Evolutionary conservation across 2,113 vertebrate genomes (phyloP), one percentile per base, ranked within the genome.

Genomic region (Corydoras maculifer): DNA sequence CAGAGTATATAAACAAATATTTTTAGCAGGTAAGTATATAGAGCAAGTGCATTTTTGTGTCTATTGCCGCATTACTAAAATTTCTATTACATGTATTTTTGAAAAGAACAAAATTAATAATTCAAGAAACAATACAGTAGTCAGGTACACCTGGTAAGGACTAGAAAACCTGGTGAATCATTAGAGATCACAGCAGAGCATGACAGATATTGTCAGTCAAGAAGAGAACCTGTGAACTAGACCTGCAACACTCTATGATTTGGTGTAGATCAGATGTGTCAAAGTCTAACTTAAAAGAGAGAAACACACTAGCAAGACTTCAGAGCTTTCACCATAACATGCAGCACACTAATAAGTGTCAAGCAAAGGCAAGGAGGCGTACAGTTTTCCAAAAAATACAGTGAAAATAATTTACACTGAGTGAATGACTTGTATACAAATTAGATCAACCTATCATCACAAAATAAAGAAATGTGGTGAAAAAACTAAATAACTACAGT

Each of bases 61-160:
- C 4, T 43, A 43, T 43, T 43, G 7, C 2, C 2, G 35, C 35
- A 43, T 43, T 5, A 43, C 35, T 43, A 43, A 5, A 43, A 43
- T 43, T 43, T 43, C 35, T 43, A 43, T 43, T 43, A 43, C 4
- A 43, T 8, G 7, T 43, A 8, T 43, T 43, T 43, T 43, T 43
- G 7, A 43, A 43, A 5, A 2, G 35, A 43, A 43, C 35, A 43
- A 0, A 15, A 31, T 55, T 15, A 25, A 54, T 67, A 14, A 30
- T 67, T 32, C 65, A 32, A 65, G 50, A 65, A 65, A 29, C 50
- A 54, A 31, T 12, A 65, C 7, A 14, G 25, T 65, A 31, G 25
- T 53, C 13, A 15, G 43, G 18, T 4, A 18, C 15, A 43, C 35
- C 7, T 43, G 35, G 35, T 48, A 54, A 31, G 64, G 14, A 65